A percentile compares a stretch with the other conserved stretches of the same genome.
phyloP scores from a whole-genome alignment of 2,888 invertebrate species.

The Fragum whitleyi region DNA sequence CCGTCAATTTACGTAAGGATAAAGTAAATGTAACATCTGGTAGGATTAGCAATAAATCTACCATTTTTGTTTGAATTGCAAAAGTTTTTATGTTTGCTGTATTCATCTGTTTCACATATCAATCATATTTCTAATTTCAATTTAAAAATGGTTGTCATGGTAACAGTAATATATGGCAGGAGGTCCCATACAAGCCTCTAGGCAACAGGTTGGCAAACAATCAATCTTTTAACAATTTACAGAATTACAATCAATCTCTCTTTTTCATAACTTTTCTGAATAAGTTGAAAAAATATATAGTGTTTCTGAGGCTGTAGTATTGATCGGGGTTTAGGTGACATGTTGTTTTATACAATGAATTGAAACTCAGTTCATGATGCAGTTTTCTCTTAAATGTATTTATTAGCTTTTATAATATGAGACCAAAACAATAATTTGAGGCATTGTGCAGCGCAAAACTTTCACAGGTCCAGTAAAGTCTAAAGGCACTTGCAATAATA shows the following conservation, averaged over 20 bases:
- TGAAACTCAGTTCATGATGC: too few species aligned
- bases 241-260: conserved; percentile 43
- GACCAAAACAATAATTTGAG: too few species aligned
- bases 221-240: conserved; percentile 59
- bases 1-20: background rate
- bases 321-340: conserved; percentile 39
- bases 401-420: too few species aligned
- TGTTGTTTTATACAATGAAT: conserved; percentile 42
- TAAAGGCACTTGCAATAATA: too few species aligned
- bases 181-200: conserved; percentile 48
- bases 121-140: conserved; percentile 65
- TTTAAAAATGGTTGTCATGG: conserved; percentile 58
- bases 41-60: conserved; percentile 16
- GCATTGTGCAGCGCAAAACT: too few species aligned
- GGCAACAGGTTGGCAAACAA: conserved; percentile 59
- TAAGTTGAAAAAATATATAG: conserved; percentile 5
- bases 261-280: conserved; percentile 30
- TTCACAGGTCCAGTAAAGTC: too few species aligned
- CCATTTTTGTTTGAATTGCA: conserved; percentile 44
- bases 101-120: conserved; percentile 58
- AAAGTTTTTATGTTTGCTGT: conserved; percentile 49
- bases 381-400: too few species aligned
- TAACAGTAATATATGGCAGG: conserved; percentile 49
- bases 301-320: conserved; percentile 34
- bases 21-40: conserved; percentile 19